phyloP scores from a whole-genome alignment of 2,888 invertebrate genomes.

The Aethes cnicana region DNA sequence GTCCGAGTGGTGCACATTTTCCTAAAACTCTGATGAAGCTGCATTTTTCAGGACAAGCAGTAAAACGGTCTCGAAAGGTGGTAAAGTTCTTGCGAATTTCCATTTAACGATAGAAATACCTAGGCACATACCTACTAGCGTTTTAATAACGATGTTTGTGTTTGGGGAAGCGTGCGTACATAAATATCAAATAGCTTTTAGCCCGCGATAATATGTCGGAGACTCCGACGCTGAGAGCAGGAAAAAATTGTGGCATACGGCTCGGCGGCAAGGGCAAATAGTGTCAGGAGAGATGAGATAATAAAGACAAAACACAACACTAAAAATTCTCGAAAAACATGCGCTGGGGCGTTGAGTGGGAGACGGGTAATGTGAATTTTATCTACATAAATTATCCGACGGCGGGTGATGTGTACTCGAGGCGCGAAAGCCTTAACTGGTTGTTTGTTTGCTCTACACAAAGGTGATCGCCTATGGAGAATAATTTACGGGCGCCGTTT shows the following conservation, averaged over 20 bases:
- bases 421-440: slow-evolving; percentile 49
- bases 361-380: slow-evolving; percentile 75
- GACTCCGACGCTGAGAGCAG: slow-evolving; percentile 45
- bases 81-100: not conserved
- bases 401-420: slow-evolving; percentile 58
- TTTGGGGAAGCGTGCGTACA: slow-evolving; percentile 37
- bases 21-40: slow-evolving; percentile 52
- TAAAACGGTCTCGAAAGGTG: not conserved
- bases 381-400: slow-evolving; percentile 77
- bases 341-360: slow-evolving; percentile 59
- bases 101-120: slow-evolving; percentile 5
- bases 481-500: slow-evolving; percentile 62
- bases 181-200: slow-evolving; percentile 54
- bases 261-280: slow-evolving; percentile 48
- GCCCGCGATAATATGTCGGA: slow-evolving; percentile 48
- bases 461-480: slow-evolving; percentile 58
- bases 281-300: slow-evolving; percentile 62
- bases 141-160: slow-evolving; percentile 45
- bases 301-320: slow-evolving; percentile 71
- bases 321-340: slow-evolving; percentile 70
- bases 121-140: too few species aligned
- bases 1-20: slow-evolving; percentile 35
- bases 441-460: slow-evolving; percentile 65
- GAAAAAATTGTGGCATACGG: slow-evolving; percentile 60
- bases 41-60: slow-evolving; percentile 45